phyloP scores from a whole-genome alignment of 2,888 invertebrate species.

The Mimumesa dahlbomi region DNA sequence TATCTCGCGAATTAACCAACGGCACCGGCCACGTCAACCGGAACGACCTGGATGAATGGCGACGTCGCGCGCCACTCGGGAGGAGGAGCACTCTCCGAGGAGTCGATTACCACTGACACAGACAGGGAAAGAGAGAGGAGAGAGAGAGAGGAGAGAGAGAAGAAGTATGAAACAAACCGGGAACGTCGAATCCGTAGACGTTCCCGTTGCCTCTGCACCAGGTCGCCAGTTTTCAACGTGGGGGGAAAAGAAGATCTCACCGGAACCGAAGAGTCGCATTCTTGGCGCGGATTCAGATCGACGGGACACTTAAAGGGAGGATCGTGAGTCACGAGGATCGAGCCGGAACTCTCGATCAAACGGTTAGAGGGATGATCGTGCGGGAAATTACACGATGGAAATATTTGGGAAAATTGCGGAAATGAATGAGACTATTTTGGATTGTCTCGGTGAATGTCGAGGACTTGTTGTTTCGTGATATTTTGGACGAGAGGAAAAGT shows the following conservation, averaged over 20 bases:
- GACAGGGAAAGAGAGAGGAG: background rate
- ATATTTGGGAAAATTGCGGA: no score
- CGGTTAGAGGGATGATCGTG: no score
- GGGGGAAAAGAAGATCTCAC: constrained; percentile 7
- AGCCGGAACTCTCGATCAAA: no score
- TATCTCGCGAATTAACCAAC: constrained; percentile 76
- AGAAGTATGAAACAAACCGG: constrained; percentile 23
- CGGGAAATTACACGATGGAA: no score
- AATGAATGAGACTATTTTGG: no score
- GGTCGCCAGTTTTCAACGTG: constrained; percentile 1
- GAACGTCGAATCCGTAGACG: constrained; percentile 33
- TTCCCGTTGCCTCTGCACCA: constrained; percentile 47
- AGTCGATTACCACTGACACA: constrained; percentile 52
- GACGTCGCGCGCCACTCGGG: constrained; percentile 68
- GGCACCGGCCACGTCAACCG: constrained; percentile 62
- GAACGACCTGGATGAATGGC: constrained; percentile 74
- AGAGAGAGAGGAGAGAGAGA: constrained; percentile 12
- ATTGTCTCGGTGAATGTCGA: no score
- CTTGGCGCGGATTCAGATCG: constrained; percentile 27
- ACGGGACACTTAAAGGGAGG: background rate
- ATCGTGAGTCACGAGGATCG: background rate
- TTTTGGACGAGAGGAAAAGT: no score
- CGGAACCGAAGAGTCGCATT: constrained; percentile 8
- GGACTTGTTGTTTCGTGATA: no score
- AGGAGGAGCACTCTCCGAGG: constrained; percentile 42